phyloP scores from a whole-genome alignment of 2,888 invertebrate genomes.

The Tiphia femorata region DNA sequence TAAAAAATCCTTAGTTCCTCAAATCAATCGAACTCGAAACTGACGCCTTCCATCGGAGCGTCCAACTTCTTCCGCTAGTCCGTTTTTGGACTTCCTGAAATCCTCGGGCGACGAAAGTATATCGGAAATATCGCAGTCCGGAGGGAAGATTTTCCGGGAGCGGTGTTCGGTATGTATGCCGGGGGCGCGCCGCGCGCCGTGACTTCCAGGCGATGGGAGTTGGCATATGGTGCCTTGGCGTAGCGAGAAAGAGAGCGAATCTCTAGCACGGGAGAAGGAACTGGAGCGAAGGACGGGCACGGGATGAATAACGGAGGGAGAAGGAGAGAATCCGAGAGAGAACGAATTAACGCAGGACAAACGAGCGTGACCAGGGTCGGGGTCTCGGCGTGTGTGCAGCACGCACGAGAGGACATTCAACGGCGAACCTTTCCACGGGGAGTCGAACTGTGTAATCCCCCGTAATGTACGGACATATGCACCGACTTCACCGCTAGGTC shows the following conservation, averaged over 20 bases:
- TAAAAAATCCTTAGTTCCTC: too few species aligned
- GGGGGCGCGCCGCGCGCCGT: conserved; percentile 16
- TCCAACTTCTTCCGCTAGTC: too few species aligned
- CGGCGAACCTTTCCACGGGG: conserved; percentile 36
- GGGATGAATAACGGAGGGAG: too few species aligned
- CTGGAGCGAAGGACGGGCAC: not conserved
- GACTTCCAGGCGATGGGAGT: conserved; percentile 41
- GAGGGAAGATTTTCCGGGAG: not conserved
- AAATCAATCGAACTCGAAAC: too few species aligned
- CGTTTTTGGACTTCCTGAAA: too few species aligned
- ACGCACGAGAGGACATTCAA: conserved; percentile 24
- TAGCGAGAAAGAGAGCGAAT: conserved; percentile 15
- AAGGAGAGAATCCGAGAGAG: conserved; percentile 30
- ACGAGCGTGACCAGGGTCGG: conserved; percentile 65
- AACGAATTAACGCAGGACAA: conserved; percentile 65
- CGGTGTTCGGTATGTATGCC: too few species aligned
- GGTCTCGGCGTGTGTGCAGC: conserved; percentile 12
- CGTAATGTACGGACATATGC: conserved; percentile 65
- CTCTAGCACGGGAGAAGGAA: conserved; percentile 16
- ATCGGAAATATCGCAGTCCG: too few species aligned
- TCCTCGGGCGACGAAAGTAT: too few species aligned
- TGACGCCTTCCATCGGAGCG: too few species aligned
- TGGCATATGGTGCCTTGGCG: conserved; percentile 44
- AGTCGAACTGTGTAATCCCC: conserved; percentile 46
- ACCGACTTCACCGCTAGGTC: too few species aligned